Evolutionary conservation across 1,140 invertebrate genomes (phyloP).

Genomic region (Hirudo medicinalis): DNA sequence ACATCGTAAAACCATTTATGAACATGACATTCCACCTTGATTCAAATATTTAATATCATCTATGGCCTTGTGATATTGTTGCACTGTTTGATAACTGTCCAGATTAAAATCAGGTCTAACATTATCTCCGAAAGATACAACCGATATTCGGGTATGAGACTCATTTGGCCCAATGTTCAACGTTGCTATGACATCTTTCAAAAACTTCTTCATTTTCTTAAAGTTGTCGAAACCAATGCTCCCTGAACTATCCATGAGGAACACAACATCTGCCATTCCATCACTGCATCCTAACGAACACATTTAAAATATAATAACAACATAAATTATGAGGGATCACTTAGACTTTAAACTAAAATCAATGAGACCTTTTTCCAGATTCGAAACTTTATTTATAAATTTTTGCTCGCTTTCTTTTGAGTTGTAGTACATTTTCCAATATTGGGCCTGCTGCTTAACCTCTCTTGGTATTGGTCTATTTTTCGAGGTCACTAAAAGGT

Average conservation of each 20-base stretch:
- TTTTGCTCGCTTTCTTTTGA: neutral
- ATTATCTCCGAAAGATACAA: neutral
- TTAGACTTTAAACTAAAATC: neutral
- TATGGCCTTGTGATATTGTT: neutral
- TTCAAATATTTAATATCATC: conserved; percentile 12
- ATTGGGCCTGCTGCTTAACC: neutral
- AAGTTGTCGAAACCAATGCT: conserved; percentile 9
- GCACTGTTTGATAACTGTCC: conserved; percentile 1
- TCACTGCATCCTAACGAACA: neutral
- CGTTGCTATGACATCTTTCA: conserved; percentile 6
- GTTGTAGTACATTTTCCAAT: conserved; percentile 6
- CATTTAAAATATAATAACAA: neutral
- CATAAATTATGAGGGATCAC: neutral
- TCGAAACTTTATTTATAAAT: conserved; percentile 1
- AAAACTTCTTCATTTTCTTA: neutral
- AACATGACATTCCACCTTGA: neutral
- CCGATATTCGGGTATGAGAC: conserved; percentile 19
- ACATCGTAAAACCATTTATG: neutral
- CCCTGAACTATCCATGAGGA: conserved; percentile 11
- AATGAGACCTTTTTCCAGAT: conserved; percentile 7
- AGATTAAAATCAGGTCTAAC: conserved; percentile 5
- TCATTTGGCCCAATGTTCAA: conserved; percentile 9
- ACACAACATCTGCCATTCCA: neutral
- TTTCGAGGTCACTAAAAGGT: neutral
- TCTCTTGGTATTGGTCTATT: neutral